These are phyloP conservation scores for Papilio gigon DNA, from an alignment of 2,888 invertebrate species.

Conservation along the genomic window DNA sequence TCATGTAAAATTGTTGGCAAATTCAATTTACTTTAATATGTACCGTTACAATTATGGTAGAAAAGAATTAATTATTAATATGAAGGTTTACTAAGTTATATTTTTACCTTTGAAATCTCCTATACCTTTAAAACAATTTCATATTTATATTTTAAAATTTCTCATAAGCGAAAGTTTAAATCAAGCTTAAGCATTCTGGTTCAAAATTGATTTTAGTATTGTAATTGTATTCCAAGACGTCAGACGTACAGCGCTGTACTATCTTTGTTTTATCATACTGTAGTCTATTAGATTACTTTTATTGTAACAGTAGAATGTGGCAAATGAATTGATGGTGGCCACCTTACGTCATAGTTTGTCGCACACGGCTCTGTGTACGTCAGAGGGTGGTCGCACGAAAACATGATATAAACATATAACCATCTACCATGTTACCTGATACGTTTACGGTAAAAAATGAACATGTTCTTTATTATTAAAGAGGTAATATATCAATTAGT, in stretches of 20 bases:
- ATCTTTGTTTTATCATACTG: background rate
- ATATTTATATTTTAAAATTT: too few relatives aligned
- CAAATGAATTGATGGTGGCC: conserved; percentile 24
- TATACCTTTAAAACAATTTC: too few relatives aligned
- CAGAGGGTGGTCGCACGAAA: conserved; percentile 48
- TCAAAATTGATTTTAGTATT: background rate
- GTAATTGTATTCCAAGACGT: background rate
- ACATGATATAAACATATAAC: conserved; percentile 44
- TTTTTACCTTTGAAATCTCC: too few relatives aligned
- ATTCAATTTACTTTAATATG: too few relatives aligned
- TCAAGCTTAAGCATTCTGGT: too few relatives aligned
- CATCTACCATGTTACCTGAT: conserved; percentile 43
- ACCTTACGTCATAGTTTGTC: conserved; percentile 47
- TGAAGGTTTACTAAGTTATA: too few relatives aligned
- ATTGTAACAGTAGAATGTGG: conserved; percentile 25
- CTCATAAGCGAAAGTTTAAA: background rate
- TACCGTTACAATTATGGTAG: too few relatives aligned
- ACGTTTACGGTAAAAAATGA: conserved; percentile 20
- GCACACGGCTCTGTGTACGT: conserved; percentile 49
- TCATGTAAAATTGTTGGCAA: too few relatives aligned
- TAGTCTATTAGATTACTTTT: conserved; percentile 30
- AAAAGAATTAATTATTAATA: too few relatives aligned
- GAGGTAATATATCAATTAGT: too few relatives aligned
- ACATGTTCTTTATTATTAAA: background rate
- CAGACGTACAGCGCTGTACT: background rate